Evolutionary conservation across 2,113 vertebrate genomes (phyloP).

Genomic region (Microcebus jonahi): DNA sequence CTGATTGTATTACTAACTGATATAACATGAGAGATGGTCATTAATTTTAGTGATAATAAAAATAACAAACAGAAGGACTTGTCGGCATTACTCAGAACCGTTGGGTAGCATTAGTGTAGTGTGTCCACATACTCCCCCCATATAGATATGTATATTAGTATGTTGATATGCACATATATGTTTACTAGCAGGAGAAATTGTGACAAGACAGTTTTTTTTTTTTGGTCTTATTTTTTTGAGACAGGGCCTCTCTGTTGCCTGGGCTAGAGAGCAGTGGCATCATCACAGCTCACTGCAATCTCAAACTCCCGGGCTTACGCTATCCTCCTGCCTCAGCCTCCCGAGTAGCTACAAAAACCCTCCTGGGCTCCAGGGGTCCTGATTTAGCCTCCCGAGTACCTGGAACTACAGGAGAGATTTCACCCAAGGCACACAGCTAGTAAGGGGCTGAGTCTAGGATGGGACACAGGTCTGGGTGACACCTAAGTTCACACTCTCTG

Average conservation of each 20-base stretch:
- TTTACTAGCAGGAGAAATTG: neutral
- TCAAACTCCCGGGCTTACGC: too few relatives aligned
- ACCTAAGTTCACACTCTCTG: neutral
- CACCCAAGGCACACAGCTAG: neutral
- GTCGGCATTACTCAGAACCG: neutral
- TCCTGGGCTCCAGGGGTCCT: too few relatives aligned
- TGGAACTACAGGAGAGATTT: neutral
- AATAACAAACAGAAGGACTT: neutral
- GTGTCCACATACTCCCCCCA: neutral
- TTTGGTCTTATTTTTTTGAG: neutral
- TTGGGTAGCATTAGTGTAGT: neutral
- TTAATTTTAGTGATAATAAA: slow-evolving; percentile 10
- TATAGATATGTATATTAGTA: neutral
- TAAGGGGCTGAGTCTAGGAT: neutral
- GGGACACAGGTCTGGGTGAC: neutral
- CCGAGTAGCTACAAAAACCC: too few relatives aligned
- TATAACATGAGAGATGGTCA: neutral
- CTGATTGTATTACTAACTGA: neutral
- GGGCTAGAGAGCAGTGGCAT: neutral
- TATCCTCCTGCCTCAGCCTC: too few relatives aligned
- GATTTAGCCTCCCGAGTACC: too few relatives aligned
- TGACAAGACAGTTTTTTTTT: neutral
- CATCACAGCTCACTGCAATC: too few relatives aligned
- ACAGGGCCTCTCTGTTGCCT: neutral
- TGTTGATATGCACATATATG: neutral